Conservation (phyloP, 2,113 vertebrate genomes). For the Xiphophorus hellerii region DNA sequence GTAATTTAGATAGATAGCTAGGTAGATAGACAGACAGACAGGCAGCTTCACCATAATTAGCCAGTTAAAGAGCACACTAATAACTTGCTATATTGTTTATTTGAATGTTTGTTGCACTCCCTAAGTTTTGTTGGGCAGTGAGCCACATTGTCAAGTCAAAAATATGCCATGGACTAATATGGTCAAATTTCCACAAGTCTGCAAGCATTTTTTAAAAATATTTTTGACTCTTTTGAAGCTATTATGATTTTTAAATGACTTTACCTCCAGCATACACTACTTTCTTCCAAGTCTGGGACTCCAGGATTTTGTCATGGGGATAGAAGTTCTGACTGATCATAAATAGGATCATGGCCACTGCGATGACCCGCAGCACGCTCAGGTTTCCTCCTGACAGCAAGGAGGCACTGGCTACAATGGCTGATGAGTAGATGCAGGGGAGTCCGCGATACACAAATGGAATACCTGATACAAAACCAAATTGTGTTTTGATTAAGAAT, state of each 20-base stretch:
- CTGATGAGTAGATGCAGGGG: slow-evolving; percentile 90
- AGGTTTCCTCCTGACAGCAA: slow-evolving; percentile 83
- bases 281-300: slow-evolving; percentile 95
- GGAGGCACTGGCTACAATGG: slow-evolving; percentile 85
- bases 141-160: too few relatives aligned
- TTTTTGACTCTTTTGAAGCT: too few relatives aligned
- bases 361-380: slow-evolving; percentile 77
- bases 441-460: slow-evolving; percentile 90
- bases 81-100: too few relatives aligned
- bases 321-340: slow-evolving; percentile 91
- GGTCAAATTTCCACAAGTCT: too few relatives aligned
- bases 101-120: too few relatives aligned
- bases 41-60: too few relatives aligned
- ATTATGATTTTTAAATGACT: not conserved
- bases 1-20: too few relatives aligned
- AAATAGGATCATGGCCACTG: slow-evolving; percentile 86
- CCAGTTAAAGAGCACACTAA: too few relatives aligned
- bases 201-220: too few relatives aligned
- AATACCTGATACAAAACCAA: slow-evolving; percentile 72
- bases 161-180: too few relatives aligned
- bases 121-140: too few relatives aligned
- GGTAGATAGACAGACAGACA: too few relatives aligned
- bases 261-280: slow-evolving; percentile 88
- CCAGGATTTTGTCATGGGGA: slow-evolving; percentile 90
- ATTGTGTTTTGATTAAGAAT: not conserved